Percentiles rank a stretch among this genome's conserved stretches.
phyloP scores from a whole-genome alignment of 2,888 invertebrate genomes.

The Diarsia mendica region DNA sequence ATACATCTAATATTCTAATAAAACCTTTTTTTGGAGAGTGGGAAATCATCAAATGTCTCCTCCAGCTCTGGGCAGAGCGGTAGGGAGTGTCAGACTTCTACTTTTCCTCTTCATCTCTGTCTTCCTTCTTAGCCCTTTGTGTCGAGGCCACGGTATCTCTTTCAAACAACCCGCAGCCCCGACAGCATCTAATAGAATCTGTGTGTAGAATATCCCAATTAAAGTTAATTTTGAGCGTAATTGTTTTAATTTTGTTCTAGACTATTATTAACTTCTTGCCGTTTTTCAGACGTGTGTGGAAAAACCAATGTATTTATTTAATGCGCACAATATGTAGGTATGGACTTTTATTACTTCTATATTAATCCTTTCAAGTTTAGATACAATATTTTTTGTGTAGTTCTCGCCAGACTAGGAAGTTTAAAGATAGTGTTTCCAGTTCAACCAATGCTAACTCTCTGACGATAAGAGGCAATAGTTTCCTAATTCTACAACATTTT shows the following conservation, averaged over 20 bases:
- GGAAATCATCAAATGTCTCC: too few species aligned
- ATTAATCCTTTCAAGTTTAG: not conserved
- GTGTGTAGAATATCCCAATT: not conserved
- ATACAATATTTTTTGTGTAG: not conserved
- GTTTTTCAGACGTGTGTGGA: constrained; percentile 13
- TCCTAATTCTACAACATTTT: not conserved
- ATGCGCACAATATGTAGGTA: constrained; percentile 2
- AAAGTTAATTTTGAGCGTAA: constrained; percentile 1
- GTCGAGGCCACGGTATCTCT: too few species aligned
- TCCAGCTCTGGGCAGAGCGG: too few species aligned
- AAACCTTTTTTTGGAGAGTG: too few species aligned
- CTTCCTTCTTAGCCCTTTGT: too few species aligned
- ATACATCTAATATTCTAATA: not conserved
- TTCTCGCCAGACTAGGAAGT: not conserved
- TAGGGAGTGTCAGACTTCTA: too few species aligned
- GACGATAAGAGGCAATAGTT: not conserved
- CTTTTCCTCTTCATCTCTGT: too few species aligned
- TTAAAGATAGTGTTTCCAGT: not conserved
- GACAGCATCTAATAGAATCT: too few species aligned
- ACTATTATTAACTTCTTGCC: constrained; percentile 18
- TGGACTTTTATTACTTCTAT: not conserved
- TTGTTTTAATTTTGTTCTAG: constrained; percentile 31
- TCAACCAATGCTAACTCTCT: not conserved
- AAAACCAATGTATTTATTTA: constrained; percentile 24
- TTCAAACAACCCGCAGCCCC: too few species aligned